A percentile compares a stretch with the other conserved stretches of the same genome.
Conservation (phyloP, 2,888 invertebrate genomes). For the Mesopsocus fuscifrons region DNA sequence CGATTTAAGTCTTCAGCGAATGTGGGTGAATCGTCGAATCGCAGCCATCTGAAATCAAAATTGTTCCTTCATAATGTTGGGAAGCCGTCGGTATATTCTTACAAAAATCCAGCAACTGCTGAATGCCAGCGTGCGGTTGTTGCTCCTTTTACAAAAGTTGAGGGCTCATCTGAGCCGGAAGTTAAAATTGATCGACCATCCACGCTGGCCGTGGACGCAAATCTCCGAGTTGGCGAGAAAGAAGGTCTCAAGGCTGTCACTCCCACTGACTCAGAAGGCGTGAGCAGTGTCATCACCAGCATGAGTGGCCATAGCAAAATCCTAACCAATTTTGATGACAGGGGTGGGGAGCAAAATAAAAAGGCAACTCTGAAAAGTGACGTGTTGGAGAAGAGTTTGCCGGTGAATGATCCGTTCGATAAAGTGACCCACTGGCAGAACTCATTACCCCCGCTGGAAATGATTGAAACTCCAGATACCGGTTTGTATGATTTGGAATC, state of each 20-base stretch:
- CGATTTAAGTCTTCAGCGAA: constrained; percentile 10
- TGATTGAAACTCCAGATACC: constrained; percentile 10
- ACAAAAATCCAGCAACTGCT: neutral
- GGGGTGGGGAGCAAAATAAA: neutral
- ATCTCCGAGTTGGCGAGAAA: neutral
- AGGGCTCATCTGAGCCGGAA: neutral
- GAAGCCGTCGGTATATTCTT: neutral
- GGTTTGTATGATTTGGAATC: neutral
- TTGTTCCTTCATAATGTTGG: neutral
- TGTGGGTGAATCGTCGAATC: neutral
- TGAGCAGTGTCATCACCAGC: constrained; percentile 8
- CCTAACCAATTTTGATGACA: neutral
- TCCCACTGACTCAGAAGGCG: constrained; percentile 6
- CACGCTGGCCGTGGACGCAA: constrained; percentile 2
- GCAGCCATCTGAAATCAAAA: neutral
- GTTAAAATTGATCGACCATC: constrained; percentile 3
- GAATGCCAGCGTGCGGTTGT: neutral
- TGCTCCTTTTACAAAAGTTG: neutral
- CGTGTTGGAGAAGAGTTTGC: neutral
- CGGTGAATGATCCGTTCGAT: constrained; percentile 1
- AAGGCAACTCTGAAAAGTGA: neutral
- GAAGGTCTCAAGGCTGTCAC: constrained; percentile 3
- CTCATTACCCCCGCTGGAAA: constrained; percentile 9
- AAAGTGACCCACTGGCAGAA: constrained; percentile 6
- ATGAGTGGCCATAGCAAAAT: constrained; percentile 8